Conservation (phyloP, 2,113 vertebrate species). For the Pyxicephalus adspersus region DNA sequence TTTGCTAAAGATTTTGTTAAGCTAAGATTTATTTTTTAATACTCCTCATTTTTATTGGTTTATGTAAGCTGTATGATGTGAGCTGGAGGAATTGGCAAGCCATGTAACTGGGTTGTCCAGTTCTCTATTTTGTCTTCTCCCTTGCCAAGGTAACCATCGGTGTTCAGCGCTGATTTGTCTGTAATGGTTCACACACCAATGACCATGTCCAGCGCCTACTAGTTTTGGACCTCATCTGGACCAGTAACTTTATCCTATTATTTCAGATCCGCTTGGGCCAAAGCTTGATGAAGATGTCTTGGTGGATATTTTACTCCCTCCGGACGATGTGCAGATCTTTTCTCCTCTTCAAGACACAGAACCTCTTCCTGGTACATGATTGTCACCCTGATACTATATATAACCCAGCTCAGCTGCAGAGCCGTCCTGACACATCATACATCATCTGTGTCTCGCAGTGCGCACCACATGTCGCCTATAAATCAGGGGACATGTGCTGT, state of each 20-base stretch:
- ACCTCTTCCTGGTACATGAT: slow-evolving; percentile 9
- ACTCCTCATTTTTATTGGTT: too few relatives aligned
- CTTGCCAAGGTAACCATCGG: too few relatives aligned
- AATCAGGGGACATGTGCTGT: slow-evolving; percentile 1
- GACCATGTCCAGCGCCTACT: too few relatives aligned
- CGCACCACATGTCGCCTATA: slow-evolving; percentile 9
- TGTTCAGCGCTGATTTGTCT: too few relatives aligned
- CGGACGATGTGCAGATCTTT: slow-evolving; percentile 57
- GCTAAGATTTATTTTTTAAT: too few relatives aligned
- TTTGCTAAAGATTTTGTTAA: too few relatives aligned
- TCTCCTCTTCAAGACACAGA: slow-evolving; percentile 31
- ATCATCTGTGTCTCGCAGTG: neutral
- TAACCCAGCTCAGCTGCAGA: slow-evolving; percentile 18
- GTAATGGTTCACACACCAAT: too few relatives aligned
- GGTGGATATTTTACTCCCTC: slow-evolving; percentile 59
- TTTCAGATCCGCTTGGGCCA: slow-evolving; percentile 66
- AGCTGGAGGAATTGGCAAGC: too few relatives aligned
- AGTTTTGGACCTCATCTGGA: too few relatives aligned
- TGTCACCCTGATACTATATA: slow-evolving; percentile 32
- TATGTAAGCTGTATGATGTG: too few relatives aligned
- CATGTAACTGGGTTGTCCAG: too few relatives aligned
- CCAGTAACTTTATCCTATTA: neutral
- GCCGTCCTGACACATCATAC: slow-evolving; percentile 28
- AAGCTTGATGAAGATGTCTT: slow-evolving; percentile 60
- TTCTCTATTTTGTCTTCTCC: too few relatives aligned